A percentile compares a stretch with the other conserved stretches of the same genome.
phyloP scores from a whole-genome alignment of 2,888 invertebrate species.

The Caenorhabditis auriculariae region DNA sequence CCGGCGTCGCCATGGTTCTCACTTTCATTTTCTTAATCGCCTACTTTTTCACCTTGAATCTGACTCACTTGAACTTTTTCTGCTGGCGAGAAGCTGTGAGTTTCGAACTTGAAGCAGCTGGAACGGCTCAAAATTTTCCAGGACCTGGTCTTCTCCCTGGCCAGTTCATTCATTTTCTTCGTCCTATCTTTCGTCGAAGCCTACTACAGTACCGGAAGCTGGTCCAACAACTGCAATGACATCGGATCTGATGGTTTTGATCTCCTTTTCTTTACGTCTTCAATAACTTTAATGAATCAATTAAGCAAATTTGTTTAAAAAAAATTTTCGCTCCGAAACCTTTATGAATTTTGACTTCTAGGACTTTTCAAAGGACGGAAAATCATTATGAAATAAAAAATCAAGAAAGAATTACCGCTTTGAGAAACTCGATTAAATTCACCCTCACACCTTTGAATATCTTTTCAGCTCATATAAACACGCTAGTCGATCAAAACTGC shows the following conservation, averaged over 20 bases:
- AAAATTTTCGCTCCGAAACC: no score
- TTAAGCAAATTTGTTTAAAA: no score
- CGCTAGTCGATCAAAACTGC: no score
- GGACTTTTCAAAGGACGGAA: no score
- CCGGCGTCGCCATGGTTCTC: conserved; percentile 53
- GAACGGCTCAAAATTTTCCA: conserved; percentile 9
- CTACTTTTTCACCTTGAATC: conserved; percentile 57
- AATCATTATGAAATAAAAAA: no score
- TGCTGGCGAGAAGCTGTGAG: conserved; percentile 54
- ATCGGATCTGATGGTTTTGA: conserved; percentile 55
- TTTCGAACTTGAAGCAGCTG: not conserved
- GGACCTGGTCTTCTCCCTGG: conserved; percentile 53
- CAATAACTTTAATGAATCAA: no score
- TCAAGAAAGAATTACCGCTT: no score
- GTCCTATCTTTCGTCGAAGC: conserved; percentile 55
- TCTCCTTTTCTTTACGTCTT: no score
- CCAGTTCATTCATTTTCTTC: conserved; percentile 46
- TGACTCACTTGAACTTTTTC: conserved; percentile 56
- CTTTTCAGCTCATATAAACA: no score
- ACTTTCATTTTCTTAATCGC: conserved; percentile 59
- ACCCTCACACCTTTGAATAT: no score
- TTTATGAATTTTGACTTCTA: no score
- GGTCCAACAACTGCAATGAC: conserved; percentile 63
- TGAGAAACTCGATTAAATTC: no score
- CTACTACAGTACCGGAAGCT: conserved; percentile 60